phyloP scores from a whole-genome alignment of 1,140 invertebrate species.

The Myzus persicae region DNA sequence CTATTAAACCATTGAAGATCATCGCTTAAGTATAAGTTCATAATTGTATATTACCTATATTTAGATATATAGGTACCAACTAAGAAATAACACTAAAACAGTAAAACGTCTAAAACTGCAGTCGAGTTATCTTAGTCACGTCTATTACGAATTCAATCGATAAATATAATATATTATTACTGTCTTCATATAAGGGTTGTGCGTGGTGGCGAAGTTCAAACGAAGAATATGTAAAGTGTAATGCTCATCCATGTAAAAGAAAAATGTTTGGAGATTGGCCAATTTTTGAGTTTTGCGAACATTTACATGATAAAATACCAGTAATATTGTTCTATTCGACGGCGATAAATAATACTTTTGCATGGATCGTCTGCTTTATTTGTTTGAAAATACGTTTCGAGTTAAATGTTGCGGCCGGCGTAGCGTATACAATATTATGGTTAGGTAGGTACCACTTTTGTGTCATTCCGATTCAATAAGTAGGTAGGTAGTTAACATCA shows the following conservation, averaged over 20 bases:
- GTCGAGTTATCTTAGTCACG: background rate
- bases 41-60: too few species aligned
- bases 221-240: background rate
- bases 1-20: too few species aligned
- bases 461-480: background rate
- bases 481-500: too few species aligned
- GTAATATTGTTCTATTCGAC: background rate
- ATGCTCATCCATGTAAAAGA: background rate
- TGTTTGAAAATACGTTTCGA: background rate
- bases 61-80: too few species aligned
- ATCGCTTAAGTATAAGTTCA: too few species aligned
- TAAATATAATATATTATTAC: slow-evolving; percentile 7
- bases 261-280: slow-evolving; percentile 4
- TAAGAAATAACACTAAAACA: background rate
- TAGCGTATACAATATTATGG: background rate
- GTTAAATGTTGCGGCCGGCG: background rate
- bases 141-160: background rate
- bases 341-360: background rate
- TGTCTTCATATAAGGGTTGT: background rate
- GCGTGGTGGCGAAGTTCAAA: background rate
- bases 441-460: background rate
- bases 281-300: background rate
- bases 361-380: background rate
- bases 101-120: too few species aligned
- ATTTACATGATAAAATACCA: slow-evolving; percentile 19